Evolutionary conservation across 2,797 vertebrate species (phyloP), one percentile per base, ranked within the genome.

Genomic region (Geotrypetes seraphini): DNA sequence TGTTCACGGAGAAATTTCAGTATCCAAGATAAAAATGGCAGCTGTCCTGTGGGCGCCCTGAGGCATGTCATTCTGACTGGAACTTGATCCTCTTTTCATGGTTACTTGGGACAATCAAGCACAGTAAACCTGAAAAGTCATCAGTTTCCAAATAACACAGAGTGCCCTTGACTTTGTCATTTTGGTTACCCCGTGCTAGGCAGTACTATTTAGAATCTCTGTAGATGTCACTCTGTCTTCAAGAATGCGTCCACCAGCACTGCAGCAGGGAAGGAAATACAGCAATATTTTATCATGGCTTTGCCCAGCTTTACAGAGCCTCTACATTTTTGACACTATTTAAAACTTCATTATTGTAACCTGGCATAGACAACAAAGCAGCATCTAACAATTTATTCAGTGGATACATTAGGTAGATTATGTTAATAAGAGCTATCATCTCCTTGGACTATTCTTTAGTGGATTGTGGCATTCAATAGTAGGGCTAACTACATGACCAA

Each of bases 141-240:
- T 91, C 89, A 87, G 78, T 87, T 91, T 90, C 79, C 66, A 75
- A 71, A 84, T 65, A 83, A 80, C 85, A 68, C 80, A 78, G 69
- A 64, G 73, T 87, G 87, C 79, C 89, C 89, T 93, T 92, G 85
- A 90, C 80, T 89, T 75, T 88, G 78, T 80, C 81, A 67, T 71
- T 62, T 62, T 63, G 66, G 53, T 63, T 71, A 65, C 54, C 49
- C 34, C 44, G 35, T 33, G 64, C 54, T 56, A 47, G 58, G 12
- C 31, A 57, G 31, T 62, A 75, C 63, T 81, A 47, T 76, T 76
- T 72, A 80, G 78, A 77, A 73, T 87, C 87, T 91, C 91, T 96
- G 95, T 91, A 96, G 90, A 89, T 93, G 91, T 95, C 91, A 94
- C 90, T 91, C 85, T 93, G 89, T 81, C 87, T 93, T 92, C 87